Conservation (phyloP, 2,888 invertebrate species). For the Nysson spinosus region DNA sequence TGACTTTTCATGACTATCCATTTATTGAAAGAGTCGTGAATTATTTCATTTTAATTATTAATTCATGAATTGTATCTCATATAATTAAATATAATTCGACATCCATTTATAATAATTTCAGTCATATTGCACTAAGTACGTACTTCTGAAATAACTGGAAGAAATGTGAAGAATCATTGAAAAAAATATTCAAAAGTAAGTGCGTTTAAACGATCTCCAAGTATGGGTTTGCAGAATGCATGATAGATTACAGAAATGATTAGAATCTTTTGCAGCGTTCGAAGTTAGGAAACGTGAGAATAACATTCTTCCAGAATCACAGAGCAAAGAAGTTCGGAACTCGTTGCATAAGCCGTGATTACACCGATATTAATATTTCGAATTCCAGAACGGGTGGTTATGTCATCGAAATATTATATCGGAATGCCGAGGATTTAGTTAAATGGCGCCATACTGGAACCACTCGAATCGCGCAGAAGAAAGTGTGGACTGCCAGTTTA, state of each 20-base stretch:
- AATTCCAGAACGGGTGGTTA: conserved; percentile 39
- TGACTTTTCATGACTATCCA: too few species aligned
- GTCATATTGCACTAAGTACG: too few species aligned
- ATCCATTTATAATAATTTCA: too few species aligned
- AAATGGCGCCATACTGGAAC: conserved; percentile 24
- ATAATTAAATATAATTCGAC: too few species aligned
- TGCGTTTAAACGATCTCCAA: too few species aligned
- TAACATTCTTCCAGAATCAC: conserved; percentile 30
- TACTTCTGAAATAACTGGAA: not conserved
- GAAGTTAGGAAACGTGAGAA: conserved; percentile 37
- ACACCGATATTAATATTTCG: conserved; percentile 30
- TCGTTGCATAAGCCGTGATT: conserved; percentile 45
- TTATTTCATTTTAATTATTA: too few species aligned
- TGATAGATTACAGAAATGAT: conserved; percentile 14
- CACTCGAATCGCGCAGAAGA: conserved; percentile 7
- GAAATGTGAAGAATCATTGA: not conserved
- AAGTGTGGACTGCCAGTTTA: conserved; percentile 16
- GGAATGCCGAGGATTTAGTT: conserved; percentile 13
- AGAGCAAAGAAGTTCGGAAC: conserved; percentile 21
- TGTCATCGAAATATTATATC: conserved; percentile 25
- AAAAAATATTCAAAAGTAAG: too few species aligned
- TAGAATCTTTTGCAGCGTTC: not conserved
- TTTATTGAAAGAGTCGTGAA: too few species aligned
- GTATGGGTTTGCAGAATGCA: conserved; percentile 12
- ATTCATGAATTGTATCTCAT: too few species aligned